Base-by-base conservation (phyloP, 2,797 vertebrate genomes). In the Steatocranus sp. region DNA sequence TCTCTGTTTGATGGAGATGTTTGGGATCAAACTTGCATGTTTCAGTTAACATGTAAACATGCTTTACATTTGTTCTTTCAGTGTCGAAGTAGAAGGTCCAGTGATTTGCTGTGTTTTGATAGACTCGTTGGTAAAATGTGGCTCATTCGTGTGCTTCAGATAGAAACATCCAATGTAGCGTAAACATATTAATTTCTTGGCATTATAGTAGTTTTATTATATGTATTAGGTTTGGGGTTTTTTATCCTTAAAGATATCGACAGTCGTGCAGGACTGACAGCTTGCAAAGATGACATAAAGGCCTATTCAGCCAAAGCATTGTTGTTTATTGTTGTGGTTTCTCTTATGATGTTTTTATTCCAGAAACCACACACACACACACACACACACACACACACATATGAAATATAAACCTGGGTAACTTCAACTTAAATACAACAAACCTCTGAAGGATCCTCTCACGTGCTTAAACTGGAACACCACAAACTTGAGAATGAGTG, bases 401-500 rank as follows among this genome's bases (percentile, higher is more conserved):
- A 56, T 1, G 27, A 18, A 56, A 56, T 30, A 30, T 18, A 56
- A 56, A 30, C 5, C 53, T 32, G 54, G 3, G 1, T 30, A 32
- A 18, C 54, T 56, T 56, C 54, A 56, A 56, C 27, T 56, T 56
- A 32, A 32, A 18, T 56, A 56, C 54, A 56, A 56, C 54, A 68
- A 68, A 1, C 36, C 14, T 68, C 14, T 43, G 14, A 43, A 10
- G 36, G 63, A 41, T 25, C 20, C 20, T 43, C 36, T 68, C 20
- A 9, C 1, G 1, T 10, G 61, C 32, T 23, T 41, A 66, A 66
- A 15, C 20, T 25, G 12, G 20, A 68, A 43, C 20, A 17, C 12
- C 20, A 17, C 36, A 43, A 68, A 4, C 36, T 25, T 0, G 36
- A 43, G 36, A 0, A 15, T 2, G 20, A 15, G 36, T 3, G 36